Percentiles rank a stretch among this genome's conserved stretches.
These are phyloP conservation scores for Luperina testacea DNA, from an alignment of 2,888 invertebrate species.

Conservation along the genomic window DNA sequence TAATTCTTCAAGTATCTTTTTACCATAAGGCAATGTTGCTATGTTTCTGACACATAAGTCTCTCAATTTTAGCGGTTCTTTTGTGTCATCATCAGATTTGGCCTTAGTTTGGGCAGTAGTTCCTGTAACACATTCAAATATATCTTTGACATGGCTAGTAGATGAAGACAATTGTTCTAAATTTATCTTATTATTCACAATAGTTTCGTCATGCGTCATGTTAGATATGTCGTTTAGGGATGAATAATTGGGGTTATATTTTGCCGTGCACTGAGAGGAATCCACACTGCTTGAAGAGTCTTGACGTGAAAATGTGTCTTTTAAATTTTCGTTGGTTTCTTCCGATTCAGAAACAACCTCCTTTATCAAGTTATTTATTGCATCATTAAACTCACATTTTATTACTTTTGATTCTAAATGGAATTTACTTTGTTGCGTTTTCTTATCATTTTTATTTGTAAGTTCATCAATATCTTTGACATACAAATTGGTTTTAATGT, in stretches of 20 bases:
- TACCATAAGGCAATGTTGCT: conserved; percentile 92
- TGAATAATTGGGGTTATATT: conserved; percentile 91
- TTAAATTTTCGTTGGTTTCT: conserved; percentile 73
- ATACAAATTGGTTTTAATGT: conserved; percentile 83
- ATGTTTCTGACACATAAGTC: conserved; percentile 92
- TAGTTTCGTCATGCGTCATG: conserved; percentile 86
- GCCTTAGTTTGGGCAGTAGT: conserved; percentile 66
- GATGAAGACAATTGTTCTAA: conserved; percentile 65
- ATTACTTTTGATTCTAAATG: conserved; percentile 85
- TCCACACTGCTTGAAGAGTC: conserved; percentile 91
- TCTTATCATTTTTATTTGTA: conserved; percentile 37
- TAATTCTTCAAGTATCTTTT: conserved; percentile 92
- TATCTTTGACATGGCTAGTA: conserved; percentile 84
- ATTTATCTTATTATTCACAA: conserved; percentile 69
- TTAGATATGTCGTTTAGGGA: conserved; percentile 91
- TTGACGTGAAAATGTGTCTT: conserved; percentile 85
- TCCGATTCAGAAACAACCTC: conserved; percentile 85
- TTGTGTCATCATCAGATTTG: conserved; percentile 51
- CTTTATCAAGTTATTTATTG: conserved; percentile 86
- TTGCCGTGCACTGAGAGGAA: conserved; percentile 93
- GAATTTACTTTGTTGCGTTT: conserved; percentile 67
- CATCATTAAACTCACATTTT: conserved; percentile 87
- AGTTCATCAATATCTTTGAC: conserved; percentile 80
- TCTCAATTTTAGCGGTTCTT: conserved; percentile 88
- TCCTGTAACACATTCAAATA: conserved; percentile 84